A percentile compares a stretch with the other conserved stretches of the same genome.
phyloP scores from a whole-genome alignment of 2,113 vertebrate species.

The Melanocharis versteri region DNA sequence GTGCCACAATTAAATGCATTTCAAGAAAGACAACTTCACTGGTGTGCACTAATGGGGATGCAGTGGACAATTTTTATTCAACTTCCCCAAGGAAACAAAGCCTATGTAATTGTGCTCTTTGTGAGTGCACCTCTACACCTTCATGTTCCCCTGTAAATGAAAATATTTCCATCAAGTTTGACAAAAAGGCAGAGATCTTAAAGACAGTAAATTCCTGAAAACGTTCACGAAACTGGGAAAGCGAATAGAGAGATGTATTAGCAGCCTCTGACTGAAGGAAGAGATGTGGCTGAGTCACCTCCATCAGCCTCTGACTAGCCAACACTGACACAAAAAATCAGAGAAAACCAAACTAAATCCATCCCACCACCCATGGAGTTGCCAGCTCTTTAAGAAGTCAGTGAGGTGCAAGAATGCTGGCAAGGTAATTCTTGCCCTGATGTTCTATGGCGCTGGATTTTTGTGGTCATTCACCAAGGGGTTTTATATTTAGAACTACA shows the following conservation, averaged over 20 bases:
- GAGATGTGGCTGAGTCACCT: not conserved
- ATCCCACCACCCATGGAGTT: not conserved
- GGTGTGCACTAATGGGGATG: not conserved
- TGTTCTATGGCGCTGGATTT: not conserved
- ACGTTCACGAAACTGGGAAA: not conserved
- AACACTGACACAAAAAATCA: not conserved
- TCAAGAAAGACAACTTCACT: not conserved
- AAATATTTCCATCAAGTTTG: not conserved
- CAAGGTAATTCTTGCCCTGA: not conserved
- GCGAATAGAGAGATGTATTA: not conserved
- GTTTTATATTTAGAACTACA: not conserved
- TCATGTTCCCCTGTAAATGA: not conserved
- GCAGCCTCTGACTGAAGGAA: not conserved
- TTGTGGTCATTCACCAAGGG: not conserved
- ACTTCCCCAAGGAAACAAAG: not conserved
- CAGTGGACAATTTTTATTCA: not conserved
- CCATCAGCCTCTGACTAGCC: not conserved
- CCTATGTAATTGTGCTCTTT: fast-evolving
- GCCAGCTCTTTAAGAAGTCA: not conserved
- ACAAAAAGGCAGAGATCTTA: not conserved
- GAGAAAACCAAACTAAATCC: not conserved
- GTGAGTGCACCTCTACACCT: fast-evolving
- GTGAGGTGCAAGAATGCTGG: not conserved
- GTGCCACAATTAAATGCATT: not conserved
- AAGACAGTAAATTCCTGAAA: not conserved